Percentiles rank a stretch among this genome's conserved stretches.
phyloP scores from a whole-genome alignment of 2,113 vertebrate genomes.

The Anoplopoma fimbria region DNA sequence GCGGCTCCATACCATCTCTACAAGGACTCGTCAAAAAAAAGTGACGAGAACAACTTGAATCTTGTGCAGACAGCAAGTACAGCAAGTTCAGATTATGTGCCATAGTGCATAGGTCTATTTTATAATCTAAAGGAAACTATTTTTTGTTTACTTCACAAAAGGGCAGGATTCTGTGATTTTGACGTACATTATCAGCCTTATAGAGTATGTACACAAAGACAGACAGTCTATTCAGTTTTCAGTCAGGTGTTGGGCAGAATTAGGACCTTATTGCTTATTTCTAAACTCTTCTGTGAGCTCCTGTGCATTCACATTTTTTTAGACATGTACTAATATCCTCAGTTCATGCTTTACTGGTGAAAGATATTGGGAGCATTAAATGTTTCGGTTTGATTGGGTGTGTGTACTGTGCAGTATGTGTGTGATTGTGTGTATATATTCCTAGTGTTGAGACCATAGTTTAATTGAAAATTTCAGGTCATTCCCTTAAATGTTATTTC shows the following conservation, averaged over 20 bases:
- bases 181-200: background rate
- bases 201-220: background rate
- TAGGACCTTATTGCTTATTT: background rate
- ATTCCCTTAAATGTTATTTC: background rate
- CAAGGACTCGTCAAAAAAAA: conserved; percentile 41
- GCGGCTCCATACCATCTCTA: conserved; percentile 45
- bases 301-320: background rate
- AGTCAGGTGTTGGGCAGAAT: background rate
- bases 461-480: background rate
- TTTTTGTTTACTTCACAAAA: background rate
- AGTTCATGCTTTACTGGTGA: background rate
- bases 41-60: conserved; percentile 36
- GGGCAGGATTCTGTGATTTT: background rate
- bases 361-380: background rate
- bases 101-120: background rate
- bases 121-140: background rate
- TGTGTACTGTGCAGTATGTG: background rate
- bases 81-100: conserved; percentile 2
- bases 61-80: conserved; percentile 4
- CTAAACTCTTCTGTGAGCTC: background rate
- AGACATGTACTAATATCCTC: background rate
- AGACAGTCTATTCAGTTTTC: background rate
- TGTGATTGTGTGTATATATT: background rate
- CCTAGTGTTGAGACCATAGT: background rate
- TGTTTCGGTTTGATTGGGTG: background rate